A percentile compares a stretch with the other conserved stretches of the same genome.
Conservation (phyloP, 2,888 invertebrate species). For the Trichacis sp. region DNA sequence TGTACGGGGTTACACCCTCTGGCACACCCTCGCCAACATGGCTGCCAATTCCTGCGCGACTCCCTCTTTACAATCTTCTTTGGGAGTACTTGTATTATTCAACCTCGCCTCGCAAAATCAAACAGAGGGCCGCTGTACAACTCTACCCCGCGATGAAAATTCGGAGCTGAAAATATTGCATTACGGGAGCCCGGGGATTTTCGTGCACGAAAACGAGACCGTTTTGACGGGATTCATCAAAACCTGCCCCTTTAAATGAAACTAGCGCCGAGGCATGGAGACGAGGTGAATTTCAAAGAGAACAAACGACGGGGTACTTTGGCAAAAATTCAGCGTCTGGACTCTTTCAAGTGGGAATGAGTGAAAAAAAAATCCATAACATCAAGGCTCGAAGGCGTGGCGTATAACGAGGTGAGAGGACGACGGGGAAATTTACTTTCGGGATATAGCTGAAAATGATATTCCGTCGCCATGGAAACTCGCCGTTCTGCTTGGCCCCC, state of each 20-base stretch:
- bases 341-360: constrained; percentile 58
- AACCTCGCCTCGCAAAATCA: constrained; percentile 33
- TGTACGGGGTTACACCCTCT: constrained; percentile 42
- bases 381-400: constrained; percentile 44
- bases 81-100: constrained; percentile 5
- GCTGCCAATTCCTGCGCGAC: constrained; percentile 36
- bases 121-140: constrained; percentile 4
- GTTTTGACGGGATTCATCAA: background rate
- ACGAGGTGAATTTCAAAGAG: constrained; percentile 34
- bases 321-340: constrained; percentile 62
- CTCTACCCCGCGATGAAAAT: background rate
- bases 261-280: constrained; percentile 18
- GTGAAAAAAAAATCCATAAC: constrained; percentile 57
- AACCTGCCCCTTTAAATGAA: background rate
- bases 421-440: constrained; percentile 47
- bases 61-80: constrained; percentile 9
- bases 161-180: background rate
- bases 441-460: constrained; percentile 56
- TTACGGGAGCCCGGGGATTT: background rate
- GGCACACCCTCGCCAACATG: constrained; percentile 46
- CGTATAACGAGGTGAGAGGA: constrained; percentile 34
- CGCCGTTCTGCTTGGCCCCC: constrained; percentile 3
- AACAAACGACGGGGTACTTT: constrained; percentile 17
- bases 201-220: no score
- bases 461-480: constrained; percentile 60